These are phyloP conservation scores for Cerastoderma edule DNA, from an alignment of 2,888 invertebrate species.

Conservation along the genomic window DNA sequence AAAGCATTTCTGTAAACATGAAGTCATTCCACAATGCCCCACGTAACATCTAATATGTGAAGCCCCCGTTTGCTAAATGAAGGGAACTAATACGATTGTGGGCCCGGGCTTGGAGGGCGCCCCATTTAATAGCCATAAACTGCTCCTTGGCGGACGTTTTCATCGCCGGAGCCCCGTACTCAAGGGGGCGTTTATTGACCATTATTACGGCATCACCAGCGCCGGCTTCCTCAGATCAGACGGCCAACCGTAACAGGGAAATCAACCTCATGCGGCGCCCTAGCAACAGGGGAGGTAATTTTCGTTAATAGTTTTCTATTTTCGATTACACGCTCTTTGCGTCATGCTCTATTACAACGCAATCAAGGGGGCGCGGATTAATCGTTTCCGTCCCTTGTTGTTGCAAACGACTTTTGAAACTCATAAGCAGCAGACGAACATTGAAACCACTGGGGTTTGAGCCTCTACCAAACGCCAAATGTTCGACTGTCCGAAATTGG, in stretches of 20 bases:
- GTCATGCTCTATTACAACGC: constrained; percentile 41
- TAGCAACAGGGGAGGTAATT: constrained; percentile 53
- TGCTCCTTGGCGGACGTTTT: constrained; percentile 45
- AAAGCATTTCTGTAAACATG: too few relatives aligned
- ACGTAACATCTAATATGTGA: constrained; percentile 12
- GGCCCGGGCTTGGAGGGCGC: constrained; percentile 21
- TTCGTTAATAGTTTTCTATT: constrained; percentile 43
- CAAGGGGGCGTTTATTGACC: constrained; percentile 50
- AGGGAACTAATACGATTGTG: constrained; percentile 48
- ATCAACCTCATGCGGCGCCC: constrained; percentile 20
- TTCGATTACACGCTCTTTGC: constrained; percentile 40
- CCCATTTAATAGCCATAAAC: constrained; percentile 58
- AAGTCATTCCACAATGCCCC: too few relatives aligned
- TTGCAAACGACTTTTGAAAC: too few relatives aligned
- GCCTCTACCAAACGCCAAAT: too few relatives aligned
- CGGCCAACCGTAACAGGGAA: constrained; percentile 16
- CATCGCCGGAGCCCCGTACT: constrained; percentile 40
- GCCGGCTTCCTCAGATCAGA: constrained; percentile 16
- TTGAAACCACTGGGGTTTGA: too few relatives aligned
- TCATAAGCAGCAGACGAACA: too few relatives aligned
- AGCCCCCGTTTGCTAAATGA: constrained; percentile 47
- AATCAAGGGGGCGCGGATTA: constrained; percentile 33
- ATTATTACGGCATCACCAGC: constrained; percentile 52
- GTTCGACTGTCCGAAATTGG: too few relatives aligned
- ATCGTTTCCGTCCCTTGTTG: too few relatives aligned